A percentile compares a stretch with the other conserved stretches of the same genome.
Conservation (phyloP, 1,140 invertebrate genomes). For the Lepeophtheirus salmonis region DNA sequence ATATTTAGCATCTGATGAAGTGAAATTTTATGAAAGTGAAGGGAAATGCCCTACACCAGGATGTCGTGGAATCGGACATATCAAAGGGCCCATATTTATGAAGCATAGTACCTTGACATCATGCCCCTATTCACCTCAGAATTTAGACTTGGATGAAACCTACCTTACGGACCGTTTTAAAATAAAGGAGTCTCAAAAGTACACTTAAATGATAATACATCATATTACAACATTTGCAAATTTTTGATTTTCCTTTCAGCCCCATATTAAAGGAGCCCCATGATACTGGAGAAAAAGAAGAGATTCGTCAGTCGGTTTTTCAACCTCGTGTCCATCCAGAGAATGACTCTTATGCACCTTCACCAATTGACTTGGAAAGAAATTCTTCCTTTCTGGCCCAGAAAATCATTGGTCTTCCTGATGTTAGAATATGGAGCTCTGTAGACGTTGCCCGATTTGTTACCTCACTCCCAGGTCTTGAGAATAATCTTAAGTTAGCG, state of each 20-base stretch:
- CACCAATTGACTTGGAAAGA: too few relatives aligned
- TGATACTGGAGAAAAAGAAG: too few relatives aligned
- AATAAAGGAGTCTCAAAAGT: background rate
- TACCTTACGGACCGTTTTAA: background rate
- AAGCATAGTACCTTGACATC: slow-evolving; percentile 53
- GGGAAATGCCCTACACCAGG: slow-evolving; percentile 48
- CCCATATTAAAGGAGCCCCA: background rate
- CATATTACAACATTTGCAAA: background rate
- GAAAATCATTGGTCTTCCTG: background rate
- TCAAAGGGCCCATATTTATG: slow-evolving; percentile 48
- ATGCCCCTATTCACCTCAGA: slow-evolving; percentile 60
- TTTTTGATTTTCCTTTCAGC: background rate
- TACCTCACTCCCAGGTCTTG: background rate
- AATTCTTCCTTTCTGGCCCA: background rate
- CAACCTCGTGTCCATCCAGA: background rate
- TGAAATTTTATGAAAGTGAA: slow-evolving; percentile 30
- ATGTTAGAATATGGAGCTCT: background rate
- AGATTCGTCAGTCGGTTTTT: background rate
- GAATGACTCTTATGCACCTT: background rate
- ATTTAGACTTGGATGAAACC: slow-evolving; percentile 32
- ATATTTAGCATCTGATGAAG: slow-evolving; percentile 37
- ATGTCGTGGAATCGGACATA: slow-evolving; percentile 56
- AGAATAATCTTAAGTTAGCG: background rate
- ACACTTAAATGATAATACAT: background rate
- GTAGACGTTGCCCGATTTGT: background rate